Conservation (phyloP, 2,113 vertebrate species). For the Heptranchias perlo region DNA sequence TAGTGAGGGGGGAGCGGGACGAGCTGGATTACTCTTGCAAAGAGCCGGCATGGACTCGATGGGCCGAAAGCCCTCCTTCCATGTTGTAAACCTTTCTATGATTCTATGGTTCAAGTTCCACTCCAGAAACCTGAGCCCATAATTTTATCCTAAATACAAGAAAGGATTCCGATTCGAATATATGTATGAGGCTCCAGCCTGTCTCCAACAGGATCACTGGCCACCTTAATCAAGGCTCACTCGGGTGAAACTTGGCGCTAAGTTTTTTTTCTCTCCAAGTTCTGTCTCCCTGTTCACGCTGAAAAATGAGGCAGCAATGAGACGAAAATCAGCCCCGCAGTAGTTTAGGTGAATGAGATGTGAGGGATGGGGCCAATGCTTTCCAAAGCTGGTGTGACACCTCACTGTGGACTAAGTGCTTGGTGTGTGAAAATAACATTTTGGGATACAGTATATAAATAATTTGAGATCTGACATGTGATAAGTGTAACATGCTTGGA, state of each 20-base stretch:
- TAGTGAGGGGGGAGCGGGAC: too few species aligned
- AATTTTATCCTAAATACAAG: neutral
- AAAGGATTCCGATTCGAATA: too few species aligned
- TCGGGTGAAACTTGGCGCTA: neutral
- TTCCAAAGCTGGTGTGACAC: neutral
- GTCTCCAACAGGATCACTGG: neutral
- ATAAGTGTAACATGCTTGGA: neutral
- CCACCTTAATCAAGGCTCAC: neutral
- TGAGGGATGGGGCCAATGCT: neutral
- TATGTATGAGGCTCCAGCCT: neutral
- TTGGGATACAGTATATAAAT: neutral
- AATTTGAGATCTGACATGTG: neutral
- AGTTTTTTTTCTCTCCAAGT: too few species aligned
- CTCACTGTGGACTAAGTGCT: neutral
- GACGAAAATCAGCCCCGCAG: neutral
- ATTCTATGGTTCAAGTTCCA: neutral
- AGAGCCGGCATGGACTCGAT: too few species aligned
- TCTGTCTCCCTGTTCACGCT: neutral
- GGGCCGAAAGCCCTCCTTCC: too few species aligned
- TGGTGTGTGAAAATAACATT: neutral
- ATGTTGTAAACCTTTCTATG: too few species aligned
- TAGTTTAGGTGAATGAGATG: neutral
- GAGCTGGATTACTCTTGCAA: too few species aligned
- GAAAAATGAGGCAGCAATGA: neutral
- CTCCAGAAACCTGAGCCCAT: neutral